phyloP scores from a whole-genome alignment of 2,797 vertebrate genomes.

The Staurois parvus region DNA sequence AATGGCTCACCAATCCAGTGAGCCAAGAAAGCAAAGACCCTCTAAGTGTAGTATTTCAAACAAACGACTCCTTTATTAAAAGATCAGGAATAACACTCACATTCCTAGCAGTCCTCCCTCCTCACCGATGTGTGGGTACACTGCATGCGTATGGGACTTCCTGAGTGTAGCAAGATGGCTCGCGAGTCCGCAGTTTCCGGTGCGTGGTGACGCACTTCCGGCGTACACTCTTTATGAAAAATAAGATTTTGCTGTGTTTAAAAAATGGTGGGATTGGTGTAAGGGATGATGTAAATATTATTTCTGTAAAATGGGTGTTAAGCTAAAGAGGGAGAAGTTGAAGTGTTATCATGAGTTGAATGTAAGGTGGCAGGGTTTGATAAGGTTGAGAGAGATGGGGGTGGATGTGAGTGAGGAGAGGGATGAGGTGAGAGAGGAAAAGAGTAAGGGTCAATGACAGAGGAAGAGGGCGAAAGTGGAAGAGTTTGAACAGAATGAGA shows the following conservation, averaged over 20 bases:
- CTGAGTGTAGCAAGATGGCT: no score
- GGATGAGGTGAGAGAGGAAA: not conserved
- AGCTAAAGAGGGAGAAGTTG: not conserved
- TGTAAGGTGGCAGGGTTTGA: not conserved
- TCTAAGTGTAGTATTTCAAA: no score
- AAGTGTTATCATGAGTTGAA: not conserved
- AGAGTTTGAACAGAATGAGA: not conserved
- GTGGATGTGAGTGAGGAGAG: not conserved
- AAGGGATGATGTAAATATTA: not conserved
- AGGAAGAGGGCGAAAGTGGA: not conserved
- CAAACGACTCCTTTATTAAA: no score
- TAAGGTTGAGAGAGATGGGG: not conserved
- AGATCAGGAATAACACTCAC: no score
- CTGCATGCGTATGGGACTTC: no score
- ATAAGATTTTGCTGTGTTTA: not conserved
- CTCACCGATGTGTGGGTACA: no score
- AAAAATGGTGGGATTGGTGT: not conserved
- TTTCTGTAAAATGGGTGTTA: not conserved
- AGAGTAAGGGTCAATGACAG: not conserved
- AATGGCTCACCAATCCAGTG: no score
- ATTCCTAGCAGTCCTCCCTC: no score
- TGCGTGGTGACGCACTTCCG: no score
- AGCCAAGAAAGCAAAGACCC: no score
- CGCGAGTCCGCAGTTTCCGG: no score
- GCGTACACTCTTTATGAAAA: no score